Conservation (phyloP, 2,113 vertebrate genomes). For the Prionailurus bengalensis region DNA sequence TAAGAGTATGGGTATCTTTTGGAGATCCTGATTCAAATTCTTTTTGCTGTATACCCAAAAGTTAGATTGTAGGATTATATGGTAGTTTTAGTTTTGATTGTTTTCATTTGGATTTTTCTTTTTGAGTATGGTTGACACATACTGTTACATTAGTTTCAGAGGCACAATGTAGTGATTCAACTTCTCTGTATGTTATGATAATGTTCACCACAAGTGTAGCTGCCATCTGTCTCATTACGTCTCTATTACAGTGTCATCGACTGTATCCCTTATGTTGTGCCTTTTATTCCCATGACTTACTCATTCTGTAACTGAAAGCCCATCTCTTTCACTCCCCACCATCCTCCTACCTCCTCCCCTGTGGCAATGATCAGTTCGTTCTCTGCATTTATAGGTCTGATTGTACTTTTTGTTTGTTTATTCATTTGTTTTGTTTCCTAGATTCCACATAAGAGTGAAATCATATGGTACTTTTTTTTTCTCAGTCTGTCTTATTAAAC, state of each 20-base stretch:
- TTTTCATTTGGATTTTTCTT: background rate
- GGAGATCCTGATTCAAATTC: background rate
- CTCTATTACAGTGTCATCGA: background rate
- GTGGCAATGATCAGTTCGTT: background rate
- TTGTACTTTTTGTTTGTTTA: background rate
- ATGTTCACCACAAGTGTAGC: background rate
- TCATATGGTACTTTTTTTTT: background rate
- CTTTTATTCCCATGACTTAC: background rate
- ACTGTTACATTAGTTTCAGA: background rate
- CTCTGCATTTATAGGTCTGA: background rate
- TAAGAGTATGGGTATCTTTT: background rate
- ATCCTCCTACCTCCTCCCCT: background rate
- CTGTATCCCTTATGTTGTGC: background rate
- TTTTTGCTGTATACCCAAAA: background rate
- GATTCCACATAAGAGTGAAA: background rate
- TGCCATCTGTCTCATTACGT: background rate
- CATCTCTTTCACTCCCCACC: background rate
- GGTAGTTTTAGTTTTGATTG: background rate
- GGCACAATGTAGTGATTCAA: background rate
- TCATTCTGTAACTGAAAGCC: background rate
- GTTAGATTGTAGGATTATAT: background rate
- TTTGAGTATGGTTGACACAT: background rate
- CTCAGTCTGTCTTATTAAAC: background rate
- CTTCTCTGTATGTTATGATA: background rate
- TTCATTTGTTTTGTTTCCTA: background rate